These are phyloP conservation scores for Ischnura elegans DNA, from an alignment of 2,888 invertebrate genomes.

Conservation along the genomic window DNA sequence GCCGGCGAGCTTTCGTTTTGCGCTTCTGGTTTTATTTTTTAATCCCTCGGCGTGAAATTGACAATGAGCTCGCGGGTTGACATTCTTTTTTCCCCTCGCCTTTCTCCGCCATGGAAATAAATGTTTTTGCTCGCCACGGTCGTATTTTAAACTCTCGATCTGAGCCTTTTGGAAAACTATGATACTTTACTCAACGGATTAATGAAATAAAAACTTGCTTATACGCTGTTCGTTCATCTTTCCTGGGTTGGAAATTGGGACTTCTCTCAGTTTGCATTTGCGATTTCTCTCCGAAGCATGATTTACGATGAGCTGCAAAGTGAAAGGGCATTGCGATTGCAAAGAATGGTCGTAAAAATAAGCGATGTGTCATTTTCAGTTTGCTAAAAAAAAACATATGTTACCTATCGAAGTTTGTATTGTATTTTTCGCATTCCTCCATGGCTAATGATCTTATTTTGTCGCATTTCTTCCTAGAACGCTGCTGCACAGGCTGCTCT, in stretches of 20 bases:
- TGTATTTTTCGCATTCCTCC: neutral
- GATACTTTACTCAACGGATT: slow-evolving; percentile 45
- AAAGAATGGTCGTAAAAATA: slow-evolving; percentile 34
- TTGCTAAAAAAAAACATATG: neutral
- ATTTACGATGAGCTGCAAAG: slow-evolving; percentile 26
- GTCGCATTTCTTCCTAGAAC: slow-evolving; percentile 82
- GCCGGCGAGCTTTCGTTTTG: neutral
- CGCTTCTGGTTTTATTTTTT: neutral
- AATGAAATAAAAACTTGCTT: neutral
- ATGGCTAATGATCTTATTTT: slow-evolving; percentile 21
- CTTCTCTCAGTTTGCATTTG: slow-evolving; percentile 34
- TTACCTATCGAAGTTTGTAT: neutral
- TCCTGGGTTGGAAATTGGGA: neutral
- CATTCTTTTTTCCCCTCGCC: neutral
- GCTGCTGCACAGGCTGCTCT: slow-evolving; percentile 92
- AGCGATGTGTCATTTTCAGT: neutral
- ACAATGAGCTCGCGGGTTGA: neutral
- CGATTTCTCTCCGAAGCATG: slow-evolving; percentile 52
- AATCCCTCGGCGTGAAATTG: neutral
- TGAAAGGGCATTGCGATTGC: slow-evolving; percentile 15
- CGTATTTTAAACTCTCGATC: slow-evolving; percentile 44
- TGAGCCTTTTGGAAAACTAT: slow-evolving; percentile 11
- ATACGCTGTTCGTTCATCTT: neutral
- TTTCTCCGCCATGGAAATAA: neutral
- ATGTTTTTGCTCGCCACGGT: neutral